Percentiles rank a stretch among this genome's conserved stretches.
phyloP scores from a whole-genome alignment of 2,888 invertebrate species.

The Latrodectus hesperus region DNA sequence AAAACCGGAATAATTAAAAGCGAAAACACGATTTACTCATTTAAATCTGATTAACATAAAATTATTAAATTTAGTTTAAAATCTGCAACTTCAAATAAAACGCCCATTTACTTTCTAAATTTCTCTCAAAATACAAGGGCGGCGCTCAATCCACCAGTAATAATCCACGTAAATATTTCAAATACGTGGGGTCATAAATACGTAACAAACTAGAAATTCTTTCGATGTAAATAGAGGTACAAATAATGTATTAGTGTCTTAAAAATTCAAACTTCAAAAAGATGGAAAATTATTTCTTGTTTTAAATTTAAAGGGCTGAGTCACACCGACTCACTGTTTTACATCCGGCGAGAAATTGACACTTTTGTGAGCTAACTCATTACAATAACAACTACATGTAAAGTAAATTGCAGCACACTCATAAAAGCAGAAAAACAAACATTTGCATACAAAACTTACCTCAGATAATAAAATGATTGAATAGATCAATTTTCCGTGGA shows the following conservation, averaged over 20 bases:
- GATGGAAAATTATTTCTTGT: slow-evolving; percentile 20
- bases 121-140: slow-evolving; percentile 36
- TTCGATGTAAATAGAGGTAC: no score
- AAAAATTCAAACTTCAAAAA: no score
- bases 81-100: not conserved
- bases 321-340: slow-evolving; percentile 27
- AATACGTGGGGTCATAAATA: not conserved
- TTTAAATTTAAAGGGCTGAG: slow-evolving; percentile 36
- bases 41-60: no score
- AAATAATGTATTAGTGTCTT: no score
- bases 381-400: not conserved
- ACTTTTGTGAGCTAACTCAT: not conserved
- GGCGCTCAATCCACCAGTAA: slow-evolving; percentile 41
- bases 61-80: no score
- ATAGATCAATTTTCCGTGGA: slow-evolving; percentile 46
- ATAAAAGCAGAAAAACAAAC: slow-evolving; percentile 8
- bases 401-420: not conserved
- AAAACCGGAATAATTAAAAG: no score
- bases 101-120: slow-evolving; percentile 9
- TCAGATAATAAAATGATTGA: slow-evolving; percentile 25
- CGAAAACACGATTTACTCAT: no score
- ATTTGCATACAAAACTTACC: slow-evolving; percentile 23
- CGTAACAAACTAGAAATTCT: no score
- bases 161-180: not conserved
- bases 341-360: slow-evolving; percentile 56